A percentile compares a stretch with the other conserved stretches of the same genome.
Evolutionary conservation across 2,797 vertebrate genomes (phyloP).

Genomic region (Graptemys geographica): DNA sequence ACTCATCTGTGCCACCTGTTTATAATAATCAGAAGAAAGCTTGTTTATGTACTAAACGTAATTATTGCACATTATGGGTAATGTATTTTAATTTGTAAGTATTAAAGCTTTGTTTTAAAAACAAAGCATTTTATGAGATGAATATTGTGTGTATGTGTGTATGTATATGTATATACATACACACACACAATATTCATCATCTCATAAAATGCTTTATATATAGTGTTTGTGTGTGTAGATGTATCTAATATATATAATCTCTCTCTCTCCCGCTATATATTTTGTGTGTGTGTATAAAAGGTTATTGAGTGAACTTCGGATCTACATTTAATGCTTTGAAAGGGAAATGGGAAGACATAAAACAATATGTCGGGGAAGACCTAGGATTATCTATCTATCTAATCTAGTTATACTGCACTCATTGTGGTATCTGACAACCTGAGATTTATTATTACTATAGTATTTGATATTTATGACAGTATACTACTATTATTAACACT

Average conservation of each 20-base stretch:
- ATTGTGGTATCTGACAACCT: background rate
- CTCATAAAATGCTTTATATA: no score
- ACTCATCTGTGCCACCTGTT: background rate
- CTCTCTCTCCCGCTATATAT: no score
- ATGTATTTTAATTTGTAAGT: conserved; percentile 8
- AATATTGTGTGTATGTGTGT: no score
- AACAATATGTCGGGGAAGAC: conserved; percentile 16
- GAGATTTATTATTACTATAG: conserved; percentile 38
- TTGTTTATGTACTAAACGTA: background rate
- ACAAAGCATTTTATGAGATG: background rate
- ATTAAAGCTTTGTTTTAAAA: background rate
- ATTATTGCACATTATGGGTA: background rate
- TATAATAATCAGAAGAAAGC: background rate
- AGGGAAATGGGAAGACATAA: conserved; percentile 31
- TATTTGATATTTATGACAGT: conserved; percentile 24
- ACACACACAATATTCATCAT: no score
- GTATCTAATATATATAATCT: no score
- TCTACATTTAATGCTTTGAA: conserved; percentile 32
- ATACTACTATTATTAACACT: background rate
- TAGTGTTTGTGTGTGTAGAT: no score
- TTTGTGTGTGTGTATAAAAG: background rate
- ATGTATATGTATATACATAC: no score
- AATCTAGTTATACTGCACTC: conserved; percentile 1
- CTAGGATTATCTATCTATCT: conserved; percentile 30
- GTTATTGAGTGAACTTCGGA: background rate